Conservation (phyloP, 2,888 invertebrate genomes). For the Conistra vaccinii region DNA sequence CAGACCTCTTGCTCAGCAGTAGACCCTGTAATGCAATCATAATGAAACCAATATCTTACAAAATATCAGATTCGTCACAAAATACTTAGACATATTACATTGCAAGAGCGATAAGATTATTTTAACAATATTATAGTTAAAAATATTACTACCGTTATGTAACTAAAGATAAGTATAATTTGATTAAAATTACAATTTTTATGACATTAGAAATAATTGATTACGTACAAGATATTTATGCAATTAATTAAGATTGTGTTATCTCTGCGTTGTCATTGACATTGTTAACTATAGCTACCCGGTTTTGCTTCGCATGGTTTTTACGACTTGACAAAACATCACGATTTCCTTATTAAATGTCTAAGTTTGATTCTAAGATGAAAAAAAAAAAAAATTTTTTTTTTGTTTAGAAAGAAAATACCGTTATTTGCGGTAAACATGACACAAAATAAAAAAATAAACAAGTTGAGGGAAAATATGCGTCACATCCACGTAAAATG, state of each 20-base stretch:
- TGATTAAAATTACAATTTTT: conserved; percentile 53
- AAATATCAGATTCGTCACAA: conserved; percentile 44
- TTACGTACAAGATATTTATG: conserved; percentile 79
- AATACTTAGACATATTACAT: conserved; percentile 24
- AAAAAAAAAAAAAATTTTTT: no score
- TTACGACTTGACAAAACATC: no score
- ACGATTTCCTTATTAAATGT: no score
- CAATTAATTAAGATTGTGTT: conserved; percentile 72
- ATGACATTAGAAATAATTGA: conserved; percentile 63
- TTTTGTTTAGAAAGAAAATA: no score
- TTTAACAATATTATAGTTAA: conserved; percentile 35
- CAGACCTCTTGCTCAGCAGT: no score
- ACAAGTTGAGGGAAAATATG: no score
- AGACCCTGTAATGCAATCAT: neutral
- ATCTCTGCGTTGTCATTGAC: conserved; percentile 26
- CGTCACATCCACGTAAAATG: no score
- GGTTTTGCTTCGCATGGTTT: no score
- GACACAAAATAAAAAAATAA: no score
- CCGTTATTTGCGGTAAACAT: no score
- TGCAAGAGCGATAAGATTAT: conserved; percentile 54
- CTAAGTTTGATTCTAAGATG: no score
- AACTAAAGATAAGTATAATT: conserved; percentile 52
- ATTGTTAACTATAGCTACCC: conserved; percentile 2
- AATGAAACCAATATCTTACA: conserved; percentile 16
- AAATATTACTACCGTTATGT: conserved; percentile 29